phyloP scores from a whole-genome alignment of 2,888 invertebrate genomes.

The Rapana venosa region DNA sequence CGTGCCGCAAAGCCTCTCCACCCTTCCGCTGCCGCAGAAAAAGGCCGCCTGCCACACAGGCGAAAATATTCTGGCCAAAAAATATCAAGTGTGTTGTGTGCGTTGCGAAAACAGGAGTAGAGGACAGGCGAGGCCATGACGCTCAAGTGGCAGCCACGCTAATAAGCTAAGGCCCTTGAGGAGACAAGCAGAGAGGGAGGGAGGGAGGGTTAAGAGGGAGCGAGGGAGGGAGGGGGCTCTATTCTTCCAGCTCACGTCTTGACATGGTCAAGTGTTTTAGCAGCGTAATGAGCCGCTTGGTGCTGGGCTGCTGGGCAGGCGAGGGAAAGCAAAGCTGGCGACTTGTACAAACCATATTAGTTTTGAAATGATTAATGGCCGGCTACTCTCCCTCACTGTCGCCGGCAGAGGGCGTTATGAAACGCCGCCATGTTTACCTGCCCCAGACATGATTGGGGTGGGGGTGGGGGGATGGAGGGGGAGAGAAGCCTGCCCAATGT shows the following conservation, averaged over 20 bases:
- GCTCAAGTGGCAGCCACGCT: constrained; percentile 3
- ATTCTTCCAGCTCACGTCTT: constrained; percentile 34
- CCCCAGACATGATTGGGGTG: not conserved
- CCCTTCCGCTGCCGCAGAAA: constrained; percentile 21
- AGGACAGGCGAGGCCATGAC: constrained; percentile 2
- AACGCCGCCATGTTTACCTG: constrained; percentile 38
- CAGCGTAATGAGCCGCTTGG: constrained; percentile 46
- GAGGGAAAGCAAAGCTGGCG: constrained; percentile 32
- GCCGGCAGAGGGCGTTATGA: constrained; percentile 33
- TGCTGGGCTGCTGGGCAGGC: not conserved
- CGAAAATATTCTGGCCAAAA: not conserved
- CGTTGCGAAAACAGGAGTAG: constrained; percentile 14
- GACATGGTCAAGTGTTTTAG: constrained; percentile 46
- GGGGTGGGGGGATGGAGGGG: not conserved
- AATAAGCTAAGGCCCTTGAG: constrained; percentile 5
- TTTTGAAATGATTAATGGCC: constrained; percentile 46
- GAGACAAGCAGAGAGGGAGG: not conserved
- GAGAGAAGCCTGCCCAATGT: constrained; percentile 38
- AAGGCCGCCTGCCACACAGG: not conserved
- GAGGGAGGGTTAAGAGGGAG: not conserved
- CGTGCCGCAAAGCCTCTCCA: constrained; percentile 16
- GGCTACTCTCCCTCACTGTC: not conserved
- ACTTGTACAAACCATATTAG: constrained; percentile 45
- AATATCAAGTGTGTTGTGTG: not conserved
- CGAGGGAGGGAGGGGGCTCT: not conserved